A percentile compares a stretch with the other conserved stretches of the same genome.
phyloP scores from a whole-genome alignment of 2,113 vertebrate genomes.

The Antennarius striatus region DNA sequence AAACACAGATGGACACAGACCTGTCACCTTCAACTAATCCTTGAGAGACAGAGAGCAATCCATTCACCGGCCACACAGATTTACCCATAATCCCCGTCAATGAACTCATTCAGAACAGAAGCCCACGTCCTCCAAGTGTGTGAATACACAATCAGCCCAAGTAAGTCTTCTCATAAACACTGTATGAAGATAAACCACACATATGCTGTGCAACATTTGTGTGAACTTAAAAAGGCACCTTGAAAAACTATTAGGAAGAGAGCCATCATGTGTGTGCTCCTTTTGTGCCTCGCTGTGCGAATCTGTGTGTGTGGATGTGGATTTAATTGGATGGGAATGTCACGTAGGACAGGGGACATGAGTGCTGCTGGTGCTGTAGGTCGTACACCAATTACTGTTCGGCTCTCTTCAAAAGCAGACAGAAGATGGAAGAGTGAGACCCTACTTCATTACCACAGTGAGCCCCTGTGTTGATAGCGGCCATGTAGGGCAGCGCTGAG shows the following conservation, averaged over 20 bases:
- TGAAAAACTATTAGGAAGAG: slow-evolving; percentile 42
- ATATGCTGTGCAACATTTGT: slow-evolving; percentile 3
- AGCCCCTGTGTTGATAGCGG: slow-evolving; percentile 49
- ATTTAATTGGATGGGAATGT: slow-evolving; percentile 76
- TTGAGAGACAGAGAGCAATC: slow-evolving; percentile 51
- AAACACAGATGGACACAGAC: slow-evolving; percentile 57
- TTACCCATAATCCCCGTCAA: slow-evolving; percentile 72
- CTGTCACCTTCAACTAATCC: slow-evolving; percentile 75
- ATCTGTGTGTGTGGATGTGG: slow-evolving; percentile 13
- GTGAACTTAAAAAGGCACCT: slow-evolving; percentile 57
- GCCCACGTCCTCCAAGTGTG: slow-evolving; percentile 19
- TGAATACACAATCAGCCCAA: background rate
- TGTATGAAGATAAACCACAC: slow-evolving; percentile 13
- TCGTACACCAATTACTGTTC: slow-evolving; percentile 73
- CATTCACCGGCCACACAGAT: slow-evolving; percentile 61
- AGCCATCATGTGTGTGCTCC: slow-evolving; percentile 39
- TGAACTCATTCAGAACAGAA: slow-evolving; percentile 64
- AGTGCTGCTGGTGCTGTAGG: slow-evolving; percentile 64
- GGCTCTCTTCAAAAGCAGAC: slow-evolving; percentile 53
- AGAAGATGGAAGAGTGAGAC: slow-evolving; percentile 62
- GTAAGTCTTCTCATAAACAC: background rate
- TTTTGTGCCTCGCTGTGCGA: slow-evolving; percentile 13
- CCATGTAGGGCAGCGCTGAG: slow-evolving; percentile 47
- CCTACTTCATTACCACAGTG: slow-evolving; percentile 64
- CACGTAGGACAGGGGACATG: slow-evolving; percentile 69